Evolutionary conservation across 2,797 vertebrate genomes (phyloP), one percentile per base, ranked within the genome.

Genomic region (Podargus strigoides): DNA sequence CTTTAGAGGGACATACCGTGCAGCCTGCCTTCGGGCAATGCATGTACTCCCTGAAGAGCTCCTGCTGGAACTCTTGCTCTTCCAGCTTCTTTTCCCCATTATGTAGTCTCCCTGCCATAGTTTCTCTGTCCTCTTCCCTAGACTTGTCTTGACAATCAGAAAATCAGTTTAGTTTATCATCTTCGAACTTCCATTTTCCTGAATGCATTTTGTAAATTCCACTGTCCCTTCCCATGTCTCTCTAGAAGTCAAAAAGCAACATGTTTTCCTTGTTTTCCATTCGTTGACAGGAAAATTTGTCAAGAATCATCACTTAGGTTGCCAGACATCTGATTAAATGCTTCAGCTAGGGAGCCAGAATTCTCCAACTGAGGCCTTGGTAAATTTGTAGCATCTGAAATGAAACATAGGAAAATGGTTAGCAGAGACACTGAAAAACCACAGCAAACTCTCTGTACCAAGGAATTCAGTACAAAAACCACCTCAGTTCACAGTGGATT

Each of bases 21-120:
- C 91, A 94, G 92, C 95, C 89, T 94, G 95, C 94, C 91, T 96
- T 96, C 87, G 70, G 94, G 95, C 94, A 95, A 90, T 90, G 91
- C 92, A 96, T 93, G 94, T 95, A 96, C 74, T 96, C 94, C 96
- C 95, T 95, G 93, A 91, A 96, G 76, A 97, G 91, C 96, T 94
- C 94, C 95, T 86, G 89, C 94, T 92, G 94, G 85, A 96, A 96
- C 92, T 95, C 94, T 84, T 90, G 96, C 87, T 92, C 95, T 96
- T 95, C 87, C 94, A 97, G 93, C 89, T 93, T 97, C 95, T 95
- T 94, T 95, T 93, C 94, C 93, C 95, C 93, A 90, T 93, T 94
- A 95, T 73, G 95, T 70, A 94, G 95, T 94, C 93, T 96, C 94
- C 94, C 92, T 96, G 91, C 85, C 95, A 97, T 96, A 95, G 95